Evolutionary conservation across 2,888 invertebrate species (phyloP), one percentile per base, ranked within the genome.

Genomic region (Agrypnus murinus): DNA sequence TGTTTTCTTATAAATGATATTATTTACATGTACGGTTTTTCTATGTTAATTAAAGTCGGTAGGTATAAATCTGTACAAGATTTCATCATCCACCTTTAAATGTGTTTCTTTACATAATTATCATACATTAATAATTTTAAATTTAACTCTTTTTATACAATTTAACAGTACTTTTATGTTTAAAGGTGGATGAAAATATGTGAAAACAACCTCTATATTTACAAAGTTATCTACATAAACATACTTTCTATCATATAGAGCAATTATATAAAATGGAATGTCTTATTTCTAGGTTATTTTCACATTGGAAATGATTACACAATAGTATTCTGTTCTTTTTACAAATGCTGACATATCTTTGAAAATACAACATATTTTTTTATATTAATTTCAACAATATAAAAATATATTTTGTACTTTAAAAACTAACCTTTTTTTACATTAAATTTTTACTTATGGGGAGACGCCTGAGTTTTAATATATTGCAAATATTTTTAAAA

Each of bases 211-310:
- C 83, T 32, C 38, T 46, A 83, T 83, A 79, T 64, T 65, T 74
- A 63, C 62, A 25, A 25, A 71, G 71, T 58, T 72, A 74, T 75
- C 69, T 75, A 72, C 63, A 69, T 66, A 66, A 25, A 36, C 55
- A 63, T 38, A 38, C 38, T 38, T 43, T 55, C 1, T 57, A 48
- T 60, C 43, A 50, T 38, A 14, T 53, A 25, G 25, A 25, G 25
- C 5, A 46, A 69, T 77, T 75, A 80, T 82, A 83, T 78, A 84
- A 84, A 83, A 83, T 84, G 84, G 84, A 84, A 84, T 84, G 84
- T 80, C 45, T 69, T 71, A 2, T 57, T 67, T 55, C 77, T 81
- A 81, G 83, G 81, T 83, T 83, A 82, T 83, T 83, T 83, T 83
- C 82, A 77, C 83, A 81, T 77, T 77, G 78, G 73, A 67, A 66